Evolutionary conservation across 2,888 invertebrate species (phyloP).

Genomic region (Lissocephala sabroskyi): DNA sequence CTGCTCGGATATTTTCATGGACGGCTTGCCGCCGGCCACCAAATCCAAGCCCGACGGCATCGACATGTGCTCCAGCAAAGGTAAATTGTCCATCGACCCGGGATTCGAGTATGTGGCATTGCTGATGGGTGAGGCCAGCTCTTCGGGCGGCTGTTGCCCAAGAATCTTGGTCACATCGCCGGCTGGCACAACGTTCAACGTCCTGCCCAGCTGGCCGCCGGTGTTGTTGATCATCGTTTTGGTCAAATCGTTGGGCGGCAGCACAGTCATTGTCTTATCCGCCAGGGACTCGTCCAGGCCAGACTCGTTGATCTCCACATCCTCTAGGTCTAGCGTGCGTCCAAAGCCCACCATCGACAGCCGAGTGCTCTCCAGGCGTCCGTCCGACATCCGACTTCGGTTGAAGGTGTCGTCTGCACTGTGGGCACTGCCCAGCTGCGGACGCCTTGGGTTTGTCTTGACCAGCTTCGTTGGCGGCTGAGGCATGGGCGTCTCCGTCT

Average conservation of each 20-base stretch:
- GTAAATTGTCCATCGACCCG: conserved; percentile 52
- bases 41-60: conserved; percentile 56
- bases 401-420: not conserved
- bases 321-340: conserved; percentile 28
- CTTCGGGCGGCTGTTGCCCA: not conserved
- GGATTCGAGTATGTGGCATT: conserved; percentile 43
- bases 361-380: conserved; percentile 35
- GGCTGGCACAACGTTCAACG: not conserved
- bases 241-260: not conserved
- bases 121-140: conserved; percentile 27
- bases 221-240: not conserved
- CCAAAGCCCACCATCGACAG: conserved; percentile 33
- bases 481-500: conserved; percentile 16
- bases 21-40: conserved; percentile 10
- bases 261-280: not conserved
- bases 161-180: not conserved
- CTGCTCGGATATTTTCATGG: conserved; percentile 4
- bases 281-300: not conserved
- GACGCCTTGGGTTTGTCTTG: too few relatives aligned
- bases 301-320: not conserved
- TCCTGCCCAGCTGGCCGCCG: not conserved
- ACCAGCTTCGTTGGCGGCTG: conserved; percentile 1
- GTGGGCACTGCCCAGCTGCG: too few relatives aligned
- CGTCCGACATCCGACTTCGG: conserved; percentile 7
- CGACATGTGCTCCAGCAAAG: conserved; percentile 59